phyloP scores from a whole-genome alignment of 2,888 invertebrate species.

The Cinara cedri region DNA sequence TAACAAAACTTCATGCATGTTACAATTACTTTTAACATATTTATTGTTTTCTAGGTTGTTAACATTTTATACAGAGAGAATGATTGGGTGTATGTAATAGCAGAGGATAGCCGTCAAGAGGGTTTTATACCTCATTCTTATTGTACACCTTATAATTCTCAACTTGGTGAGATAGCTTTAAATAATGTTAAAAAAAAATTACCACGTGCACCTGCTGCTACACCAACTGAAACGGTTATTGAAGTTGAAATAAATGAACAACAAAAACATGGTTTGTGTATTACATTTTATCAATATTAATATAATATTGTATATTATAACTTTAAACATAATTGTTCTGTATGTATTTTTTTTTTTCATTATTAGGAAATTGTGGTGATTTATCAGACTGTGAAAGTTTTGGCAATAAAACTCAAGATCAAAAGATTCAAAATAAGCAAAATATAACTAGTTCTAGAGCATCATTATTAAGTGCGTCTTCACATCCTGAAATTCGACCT shows the following conservation, averaged over 20 bases:
- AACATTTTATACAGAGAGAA: slow-evolving; percentile 93
- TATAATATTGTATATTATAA: too few species aligned
- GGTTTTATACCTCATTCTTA: slow-evolving; percentile 95
- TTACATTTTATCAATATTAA: too few species aligned
- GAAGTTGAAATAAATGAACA: slow-evolving; percentile 56
- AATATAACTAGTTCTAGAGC: slow-evolving; percentile 66
- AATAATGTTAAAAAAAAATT: slow-evolving; percentile 81
- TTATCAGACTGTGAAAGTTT: slow-evolving; percentile 71
- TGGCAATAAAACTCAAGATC: slow-evolving; percentile 67
- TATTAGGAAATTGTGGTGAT: slow-evolving; percentile 63
- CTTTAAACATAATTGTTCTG: not conserved
- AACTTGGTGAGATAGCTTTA: slow-evolving; percentile 76
- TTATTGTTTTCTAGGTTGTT: slow-evolving; percentile 71
- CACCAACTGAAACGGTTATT: slow-evolving; percentile 59
- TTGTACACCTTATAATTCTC: slow-evolving; percentile 82
- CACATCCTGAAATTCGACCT: slow-evolving; percentile 68
- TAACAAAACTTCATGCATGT: too few species aligned
- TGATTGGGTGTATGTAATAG: slow-evolving; percentile 96
- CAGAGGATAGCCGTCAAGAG: slow-evolving; percentile 85
- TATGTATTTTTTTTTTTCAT: slow-evolving; percentile 57
- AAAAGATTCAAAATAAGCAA: slow-evolving; percentile 62
- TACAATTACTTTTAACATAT: not conserved
- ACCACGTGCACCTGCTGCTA: slow-evolving; percentile 69
- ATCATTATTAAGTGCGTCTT: slow-evolving; percentile 65
- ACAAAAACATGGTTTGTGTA: slow-evolving; percentile 42